Conservation (phyloP, 2,797 vertebrate genomes). For the Rachycentron canadum region DNA sequence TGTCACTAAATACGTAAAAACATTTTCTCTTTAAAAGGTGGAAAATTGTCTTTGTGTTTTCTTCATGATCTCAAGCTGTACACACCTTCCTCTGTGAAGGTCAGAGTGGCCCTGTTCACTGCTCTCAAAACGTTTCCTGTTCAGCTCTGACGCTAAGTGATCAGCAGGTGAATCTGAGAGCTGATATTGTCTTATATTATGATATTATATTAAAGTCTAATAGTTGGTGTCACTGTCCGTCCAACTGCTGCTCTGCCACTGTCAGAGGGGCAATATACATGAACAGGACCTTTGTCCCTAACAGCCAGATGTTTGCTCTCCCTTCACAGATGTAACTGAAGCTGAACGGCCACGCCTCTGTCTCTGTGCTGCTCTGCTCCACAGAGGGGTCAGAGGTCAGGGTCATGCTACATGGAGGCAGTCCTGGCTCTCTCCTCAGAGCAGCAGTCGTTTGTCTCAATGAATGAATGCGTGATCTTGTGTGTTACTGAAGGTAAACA, state of each 20-base stretch:
- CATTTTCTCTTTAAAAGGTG: slow-evolving; percentile 34
- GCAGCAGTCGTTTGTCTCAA: neutral
- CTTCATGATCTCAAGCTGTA: slow-evolving; percentile 1
- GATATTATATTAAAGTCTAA: neutral
- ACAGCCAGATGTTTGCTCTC: neutral
- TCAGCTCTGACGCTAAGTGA: slow-evolving; percentile 18
- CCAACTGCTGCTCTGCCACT: neutral
- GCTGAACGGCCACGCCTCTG: neutral
- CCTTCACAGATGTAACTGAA: neutral
- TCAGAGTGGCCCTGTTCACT: no score
- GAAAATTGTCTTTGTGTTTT: neutral
- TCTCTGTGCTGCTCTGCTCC: slow-evolving; percentile 4
- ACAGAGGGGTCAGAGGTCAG: slow-evolving; percentile 44
- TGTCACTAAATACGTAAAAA: slow-evolving; percentile 27
- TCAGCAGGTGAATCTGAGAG: slow-evolving; percentile 30
- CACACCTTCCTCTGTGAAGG: slow-evolving; percentile 1
- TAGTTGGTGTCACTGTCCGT: neutral
- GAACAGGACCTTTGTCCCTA: neutral
- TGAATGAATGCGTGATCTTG: neutral
- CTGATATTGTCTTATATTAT: neutral
- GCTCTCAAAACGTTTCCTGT: no score
- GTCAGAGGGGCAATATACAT: neutral
- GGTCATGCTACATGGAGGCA: slow-evolving; percentile 4
- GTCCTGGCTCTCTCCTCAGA: neutral
- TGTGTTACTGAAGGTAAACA: neutral